Base-by-base conservation (phyloP, 1,140 invertebrate genomes). In the Neuroterus valhalla region DNA sequence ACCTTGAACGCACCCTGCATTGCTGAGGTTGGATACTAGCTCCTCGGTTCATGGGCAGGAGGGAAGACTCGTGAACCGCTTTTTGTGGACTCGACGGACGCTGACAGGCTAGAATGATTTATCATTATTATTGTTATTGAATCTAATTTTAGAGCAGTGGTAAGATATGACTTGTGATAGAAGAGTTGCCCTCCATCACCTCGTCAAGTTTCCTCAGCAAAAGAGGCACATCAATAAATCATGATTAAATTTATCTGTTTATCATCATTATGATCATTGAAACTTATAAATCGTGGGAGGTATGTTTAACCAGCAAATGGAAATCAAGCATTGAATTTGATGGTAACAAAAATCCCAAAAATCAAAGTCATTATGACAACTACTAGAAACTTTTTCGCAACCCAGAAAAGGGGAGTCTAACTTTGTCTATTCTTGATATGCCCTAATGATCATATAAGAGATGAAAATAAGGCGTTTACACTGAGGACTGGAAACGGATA, bases 81-180 rank as follows among this genome's bases (percentile, higher is more conserved):
- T 62, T 62, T 62, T 62, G 26, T 23, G 4, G 26, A 38, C 23
- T 38, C 14, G 26, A 14, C 14, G 55, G 23, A 38, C 55, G 26
- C 23, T 62, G 55, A 62, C 55, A 62, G 55, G 14, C 21, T 26
- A 4, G 23, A 62, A 62, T 62, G 55, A 62, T 62, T 62, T 38
- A 62, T 62, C 55, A 62, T 62, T 62, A 62, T 62, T 62, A 62
- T 62, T 62, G 55, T 38, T 62, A 62, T 62, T 38, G 55, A 62
- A 62, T 62, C 31, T 62, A 12, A 62, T 62, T 62, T 62, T 38
- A 38, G 31, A 62, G 55, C 26, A 31, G 55, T 62, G 26, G 21
- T 23, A 31, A 62, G 55, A 62, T 62, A 23, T 31, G 31, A n/a
- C 26, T 31, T n/a, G 12, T 31, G 55, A 62, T 62, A 38, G 55